Evolutionary conservation across 2,797 vertebrate genomes (phyloP), one percentile per base, ranked within the genome.

Genomic region (Melopsittacus undulatus): DNA sequence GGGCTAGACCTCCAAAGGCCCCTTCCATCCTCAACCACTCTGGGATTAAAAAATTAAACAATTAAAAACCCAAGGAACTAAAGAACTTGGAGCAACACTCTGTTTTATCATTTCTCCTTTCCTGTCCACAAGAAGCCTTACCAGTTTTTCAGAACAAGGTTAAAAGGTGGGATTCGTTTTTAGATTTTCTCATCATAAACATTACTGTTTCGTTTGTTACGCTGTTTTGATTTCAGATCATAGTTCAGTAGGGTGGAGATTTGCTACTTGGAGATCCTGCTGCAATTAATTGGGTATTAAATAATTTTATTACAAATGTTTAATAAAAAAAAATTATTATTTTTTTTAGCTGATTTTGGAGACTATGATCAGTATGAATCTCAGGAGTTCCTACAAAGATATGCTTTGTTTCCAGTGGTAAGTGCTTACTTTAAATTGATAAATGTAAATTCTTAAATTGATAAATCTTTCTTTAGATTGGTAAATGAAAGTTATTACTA

Each of bases 311-410:
- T 73, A 22, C 34, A 66, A 92, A 83, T 77, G 56, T 86, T 83
- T 95, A 92, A 89, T 96, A 23, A 72, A 95, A 92, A 7, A 19
- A 22, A 2, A n/a, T n/a, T 81, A 86, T 94, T 94, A 94, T 83
- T 84, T 5, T 92, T 96, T 91, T 89, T 95, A 99, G 99, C 99
- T 97, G 99, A 99, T 97, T 99, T 99, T 97, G 99, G 99, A 95
- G 99, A 99, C 97, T 99, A 99, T 88, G 99, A 98, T 97, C 98
- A 98, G 52, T 99, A 99, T 98, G 99, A 99, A 96, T 99, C 99
- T 68, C 99, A 99, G 95, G 99, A 99, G 78, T 99, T 99, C 96
- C 98, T 99, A 48, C 98, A 99, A 97, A 99, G 99, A 97, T 99
- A 99, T 97, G 99, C 98, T 93, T 98, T 99, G 84, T 99, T 99